These are phyloP conservation scores for Acropora yongei DNA, from an alignment of 64 coral and sea anemone species.

Conservation along the genomic window DNA sequence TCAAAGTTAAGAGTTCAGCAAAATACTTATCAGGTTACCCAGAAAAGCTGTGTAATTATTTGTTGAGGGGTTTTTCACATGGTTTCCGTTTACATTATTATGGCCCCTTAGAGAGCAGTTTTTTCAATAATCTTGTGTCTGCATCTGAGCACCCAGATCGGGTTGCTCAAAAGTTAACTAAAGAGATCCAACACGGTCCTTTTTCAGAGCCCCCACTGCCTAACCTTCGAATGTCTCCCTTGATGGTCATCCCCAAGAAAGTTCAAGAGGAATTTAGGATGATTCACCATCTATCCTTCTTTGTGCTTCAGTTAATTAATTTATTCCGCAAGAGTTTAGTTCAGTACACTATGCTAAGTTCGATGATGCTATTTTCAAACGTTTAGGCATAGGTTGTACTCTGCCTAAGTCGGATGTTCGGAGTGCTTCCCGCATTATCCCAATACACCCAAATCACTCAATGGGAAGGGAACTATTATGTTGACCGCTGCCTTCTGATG, in stretches of 20 bases:
- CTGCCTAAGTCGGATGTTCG: slow-evolving; percentile 57
- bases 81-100: slow-evolving; percentile 8
- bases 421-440: slow-evolving; percentile 58
- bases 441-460: slow-evolving; percentile 52
- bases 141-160: not conserved
- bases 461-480: slow-evolving; percentile 52
- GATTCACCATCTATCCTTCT: slow-evolving; percentile 8
- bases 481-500: slow-evolving; percentile 54
- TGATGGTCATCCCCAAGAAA: slow-evolving; percentile 23
- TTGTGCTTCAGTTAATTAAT: slow-evolving; percentile 18
- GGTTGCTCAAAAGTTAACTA: not conserved
- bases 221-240: not conserved
- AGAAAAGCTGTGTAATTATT: not conserved
- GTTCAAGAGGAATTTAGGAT: slow-evolving; percentile 9
- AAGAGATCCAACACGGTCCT: not conserved
- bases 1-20: not conserved
- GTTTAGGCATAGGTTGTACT: slow-evolving; percentile 4
- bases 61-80: not conserved
- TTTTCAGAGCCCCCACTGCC: not conserved
- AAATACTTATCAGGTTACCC: not conserved
- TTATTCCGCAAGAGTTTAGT: slow-evolving; percentile 34
- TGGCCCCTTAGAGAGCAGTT: not conserved
- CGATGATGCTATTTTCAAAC: slow-evolving; percentile 51
- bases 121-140: slow-evolving; percentile 6
- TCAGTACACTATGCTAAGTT: slow-evolving; percentile 60